Conservation (phyloP, 2,797 vertebrate species). For the Sylvilagus floridanus region DNA sequence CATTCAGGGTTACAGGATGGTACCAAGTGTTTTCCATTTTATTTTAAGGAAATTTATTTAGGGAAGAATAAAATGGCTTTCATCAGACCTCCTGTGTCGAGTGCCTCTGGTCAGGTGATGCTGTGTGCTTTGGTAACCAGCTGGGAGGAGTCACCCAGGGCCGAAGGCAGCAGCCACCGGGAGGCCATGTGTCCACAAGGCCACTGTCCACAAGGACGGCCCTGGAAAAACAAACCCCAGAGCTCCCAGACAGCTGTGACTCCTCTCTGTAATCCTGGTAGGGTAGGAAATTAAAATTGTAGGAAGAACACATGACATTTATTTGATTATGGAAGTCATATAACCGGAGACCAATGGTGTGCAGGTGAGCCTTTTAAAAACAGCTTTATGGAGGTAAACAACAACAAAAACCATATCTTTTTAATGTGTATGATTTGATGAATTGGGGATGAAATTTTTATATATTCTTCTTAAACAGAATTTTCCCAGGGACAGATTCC, state of each 20-base stretch:
- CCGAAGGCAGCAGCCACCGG: neutral
- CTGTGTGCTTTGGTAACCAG: neutral
- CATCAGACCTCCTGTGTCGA: conserved; percentile 75
- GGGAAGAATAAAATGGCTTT: conserved; percentile 88
- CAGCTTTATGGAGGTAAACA: neutral
- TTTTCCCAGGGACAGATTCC: neutral
- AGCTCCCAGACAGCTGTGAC: neutral
- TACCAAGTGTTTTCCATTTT: conserved; percentile 65
- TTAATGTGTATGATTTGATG: neutral
- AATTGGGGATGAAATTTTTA: neutral
- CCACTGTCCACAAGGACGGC: neutral
- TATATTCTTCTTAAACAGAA: neutral
- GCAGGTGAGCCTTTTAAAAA: neutral
- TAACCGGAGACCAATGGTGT: neutral
- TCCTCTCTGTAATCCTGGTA: neutral
- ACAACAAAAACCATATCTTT: neutral
- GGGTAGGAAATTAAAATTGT: neutral
- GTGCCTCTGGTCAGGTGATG: conserved; percentile 64
- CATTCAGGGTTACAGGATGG: neutral
- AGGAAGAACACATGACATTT: neutral
- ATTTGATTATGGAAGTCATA: neutral
- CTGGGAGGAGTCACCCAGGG: neutral
- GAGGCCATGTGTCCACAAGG: neutral
- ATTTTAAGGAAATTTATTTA: conserved; percentile 70
- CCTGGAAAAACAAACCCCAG: neutral